Base-by-base conservation (phyloP, 2,888 invertebrate genomes). In the Philonicus albiceps region DNA sequence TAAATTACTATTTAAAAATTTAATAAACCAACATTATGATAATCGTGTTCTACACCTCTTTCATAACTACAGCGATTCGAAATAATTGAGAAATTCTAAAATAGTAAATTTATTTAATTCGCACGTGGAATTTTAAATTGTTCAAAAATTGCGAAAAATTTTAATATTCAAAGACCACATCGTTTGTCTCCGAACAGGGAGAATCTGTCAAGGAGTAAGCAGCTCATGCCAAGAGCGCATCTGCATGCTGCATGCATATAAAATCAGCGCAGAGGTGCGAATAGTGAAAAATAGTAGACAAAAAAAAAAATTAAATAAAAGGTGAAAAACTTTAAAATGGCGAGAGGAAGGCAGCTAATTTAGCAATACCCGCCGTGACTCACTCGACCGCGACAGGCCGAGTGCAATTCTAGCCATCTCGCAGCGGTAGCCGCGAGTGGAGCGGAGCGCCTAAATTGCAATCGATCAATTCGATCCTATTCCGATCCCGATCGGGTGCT, bases 41-140 rank as follows among this genome's bases (percentile, higher is more conserved):
- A 37, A 11, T 11, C 1, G 37, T 43, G 3, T 43, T 43, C 13
- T 16, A 43, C 40, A 43, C 13, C 40, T 13, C 40, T 43, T 43
- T 43, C 40, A 43, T 13, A 43, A 43, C 2, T 16, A 43, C 13
- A 3, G 16, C 16, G 91, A 91, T 91, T 64, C 22, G 11, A 64
- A 64, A 43, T 3, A 43, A 16, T 3, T 43, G 2, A 43, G 64
- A 22, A 64, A 64, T 19, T 22, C 11, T 64, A 55, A 55, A 22
- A 22, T 55, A 3, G 22, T 11, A 7, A 64, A 64, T 64, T 22
- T 64, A 64, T 64, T 13, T 64, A 64, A 34, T 31, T 74, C 74
- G 37, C n/a, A 31, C 74, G 37, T 34, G 74, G n/a, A 74, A 74
- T 74, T 74, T 30, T 1, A 74, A 74, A 74, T 16, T 3, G 31